Evolutionary conservation across 2,797 vertebrate species (phyloP).

Genomic region (Neopelma chrysocephalum): DNA sequence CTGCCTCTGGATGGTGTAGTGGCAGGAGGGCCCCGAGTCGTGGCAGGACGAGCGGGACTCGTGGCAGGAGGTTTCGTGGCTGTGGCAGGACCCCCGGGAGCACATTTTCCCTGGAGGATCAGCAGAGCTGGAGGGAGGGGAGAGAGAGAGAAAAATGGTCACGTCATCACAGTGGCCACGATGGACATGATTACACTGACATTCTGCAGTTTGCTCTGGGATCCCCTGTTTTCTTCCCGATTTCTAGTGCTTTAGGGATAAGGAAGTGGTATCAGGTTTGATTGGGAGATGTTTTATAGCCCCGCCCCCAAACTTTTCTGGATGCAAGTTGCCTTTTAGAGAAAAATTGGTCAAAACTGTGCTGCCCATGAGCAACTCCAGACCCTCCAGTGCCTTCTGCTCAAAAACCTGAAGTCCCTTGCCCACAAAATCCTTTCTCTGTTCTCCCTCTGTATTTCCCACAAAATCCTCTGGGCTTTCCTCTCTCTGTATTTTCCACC

Average conservation of each 20-base stretch:
- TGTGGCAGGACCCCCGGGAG: not conserved
- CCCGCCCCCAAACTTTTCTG: not conserved
- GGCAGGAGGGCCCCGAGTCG: not conserved
- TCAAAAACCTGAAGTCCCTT: fast-evolving
- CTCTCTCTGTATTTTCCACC: not conserved
- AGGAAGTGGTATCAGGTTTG: fast-evolving
- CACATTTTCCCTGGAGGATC: not conserved
- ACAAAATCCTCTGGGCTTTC: not conserved
- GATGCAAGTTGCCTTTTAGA: not conserved
- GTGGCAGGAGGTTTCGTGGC: not conserved
- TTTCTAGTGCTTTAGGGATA: not conserved
- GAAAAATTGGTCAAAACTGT: not conserved
- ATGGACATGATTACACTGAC: fast-evolving
- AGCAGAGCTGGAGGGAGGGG: not conserved
- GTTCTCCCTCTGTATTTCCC: not conserved
- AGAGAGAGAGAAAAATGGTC: not conserved
- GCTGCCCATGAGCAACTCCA: not conserved
- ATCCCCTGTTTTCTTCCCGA: not conserved
- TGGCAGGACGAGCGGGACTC: not conserved
- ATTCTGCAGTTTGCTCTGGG: not conserved
- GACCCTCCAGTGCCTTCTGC: not conserved
- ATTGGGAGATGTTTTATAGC: not conserved
- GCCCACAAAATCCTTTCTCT: not conserved
- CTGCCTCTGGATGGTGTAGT: not conserved
- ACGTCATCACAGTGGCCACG: fast-evolving